A percentile compares a stretch with the other conserved stretches of the same genome.
Evolutionary conservation across 1,140 invertebrate genomes (phyloP).

Genomic region (Megalonaias nervosa): DNA sequence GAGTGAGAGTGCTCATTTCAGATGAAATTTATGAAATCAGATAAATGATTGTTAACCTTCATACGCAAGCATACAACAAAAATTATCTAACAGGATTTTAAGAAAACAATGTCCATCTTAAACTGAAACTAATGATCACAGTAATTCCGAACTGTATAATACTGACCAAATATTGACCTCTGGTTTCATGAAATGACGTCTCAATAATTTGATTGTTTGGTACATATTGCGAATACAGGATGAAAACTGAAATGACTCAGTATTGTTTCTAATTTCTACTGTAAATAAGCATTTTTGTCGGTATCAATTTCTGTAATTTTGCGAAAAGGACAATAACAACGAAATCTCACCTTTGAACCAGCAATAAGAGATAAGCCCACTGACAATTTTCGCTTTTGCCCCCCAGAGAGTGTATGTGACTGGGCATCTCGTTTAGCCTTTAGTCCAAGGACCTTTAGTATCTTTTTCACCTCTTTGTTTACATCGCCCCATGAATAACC

Average conservation of each 20-base stretch:
- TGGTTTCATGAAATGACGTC: not conserved
- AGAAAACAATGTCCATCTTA: too few relatives aligned
- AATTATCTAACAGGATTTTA: too few relatives aligned
- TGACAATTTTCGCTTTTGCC: slow-evolving; percentile 74
- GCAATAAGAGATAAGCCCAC: slow-evolving; percentile 74
- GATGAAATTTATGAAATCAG: too few relatives aligned
- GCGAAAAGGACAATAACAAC: not conserved
- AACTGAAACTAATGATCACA: not conserved
- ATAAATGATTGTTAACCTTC: too few relatives aligned
- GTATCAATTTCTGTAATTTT: too few relatives aligned
- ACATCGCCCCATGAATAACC: slow-evolving; percentile 76
- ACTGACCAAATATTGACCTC: not conserved
- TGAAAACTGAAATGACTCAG: too few relatives aligned
- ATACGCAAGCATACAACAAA: too few relatives aligned
- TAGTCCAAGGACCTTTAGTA: slow-evolving; percentile 75
- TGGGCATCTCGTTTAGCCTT: slow-evolving; percentile 77
- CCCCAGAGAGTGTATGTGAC: slow-evolving; percentile 78
- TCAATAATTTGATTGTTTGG: not conserved
- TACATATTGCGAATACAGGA: not conserved
- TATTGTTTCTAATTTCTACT: not conserved
- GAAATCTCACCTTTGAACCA: slow-evolving; percentile 68
- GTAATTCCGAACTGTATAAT: not conserved
- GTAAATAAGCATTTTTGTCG: not conserved
- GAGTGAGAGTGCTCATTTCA: too few relatives aligned
- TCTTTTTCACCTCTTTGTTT: slow-evolving; percentile 70